Base-by-base conservation (phyloP, 1,140 invertebrate species). In the Philaenus spumarius region DNA sequence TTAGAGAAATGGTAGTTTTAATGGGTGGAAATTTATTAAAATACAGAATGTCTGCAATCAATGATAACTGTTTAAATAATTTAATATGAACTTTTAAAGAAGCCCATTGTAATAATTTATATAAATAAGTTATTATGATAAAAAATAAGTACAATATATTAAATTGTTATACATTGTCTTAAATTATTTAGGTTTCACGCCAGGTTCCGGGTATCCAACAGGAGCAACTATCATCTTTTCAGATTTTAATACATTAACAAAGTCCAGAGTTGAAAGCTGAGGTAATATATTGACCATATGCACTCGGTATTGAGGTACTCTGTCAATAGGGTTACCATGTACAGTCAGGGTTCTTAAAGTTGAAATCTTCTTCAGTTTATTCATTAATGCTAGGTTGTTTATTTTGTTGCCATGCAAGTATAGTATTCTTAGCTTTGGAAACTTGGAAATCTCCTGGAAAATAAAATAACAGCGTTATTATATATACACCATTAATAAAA, bases 381-480 rank as follows among this genome's bases (percentile, higher is more conserved):
- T 22, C 7, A 79, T 50, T 14, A 68, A 67, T 30, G 71, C 66
- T 1, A 79, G 63, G 45, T 73, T 68, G 0, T 67, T 64, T 34
- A 81, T 78, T 12, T 71, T 69, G 59, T 81, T 81, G 0, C 77
- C 77, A 51, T 80, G 78, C 11, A 81, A 68, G 62, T 80, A 77
- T 1, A 75, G 58, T 15, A 75, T 77, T 53, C 69, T 73, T 4
- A 77, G 54, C 43, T 72, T 69, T 15, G 61, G 48, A 9, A 75
- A 73, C 9, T 69, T 58, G 0, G 55, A 45, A n/a, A 76, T 54
- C 15, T 63, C 60, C 59, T 66, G 43, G 9, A 58, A 64, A 20
- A 30, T 4, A 9, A 4, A 30, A 30, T 30, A n/a, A n/a, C n/a
- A n/a, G n/a, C n/a, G n/a, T n/a, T n/a, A n/a, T n/a, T n/a, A n/a